Percentiles rank a stretch among this genome's conserved stretches.
These are phyloP conservation scores for Corythoichthys intestinalis DNA, from an alignment of 2,113 vertebrate species.

Conservation along the genomic window DNA sequence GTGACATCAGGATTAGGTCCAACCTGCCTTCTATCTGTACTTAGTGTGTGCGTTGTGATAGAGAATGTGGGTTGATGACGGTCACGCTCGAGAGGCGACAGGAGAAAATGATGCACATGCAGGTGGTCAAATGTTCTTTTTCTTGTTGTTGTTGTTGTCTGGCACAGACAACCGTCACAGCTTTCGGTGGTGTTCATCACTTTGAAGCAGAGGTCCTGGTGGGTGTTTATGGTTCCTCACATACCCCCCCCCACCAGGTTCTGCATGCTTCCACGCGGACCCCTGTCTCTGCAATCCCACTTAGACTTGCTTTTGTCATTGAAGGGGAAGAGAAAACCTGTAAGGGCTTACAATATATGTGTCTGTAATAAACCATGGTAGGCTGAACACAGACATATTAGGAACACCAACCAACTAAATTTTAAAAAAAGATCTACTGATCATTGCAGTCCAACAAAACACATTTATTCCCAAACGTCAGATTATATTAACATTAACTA, in stretches of 20 bases:
- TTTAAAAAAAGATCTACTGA: background rate
- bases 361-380: constrained; percentile 35
- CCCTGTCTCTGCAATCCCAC: constrained; percentile 12
- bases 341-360: constrained; percentile 38
- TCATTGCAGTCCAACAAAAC: background rate
- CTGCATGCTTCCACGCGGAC: constrained; percentile 50
- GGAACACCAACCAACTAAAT: background rate
- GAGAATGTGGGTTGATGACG: constrained; percentile 24
- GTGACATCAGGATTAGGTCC: background rate
- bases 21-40: background rate
- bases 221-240: constrained; percentile 73
- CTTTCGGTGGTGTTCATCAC: constrained; percentile 67
- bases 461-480: background rate
- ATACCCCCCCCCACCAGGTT: constrained; percentile 36
- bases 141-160: constrained; percentile 31
- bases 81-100: constrained; percentile 55
- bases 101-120: constrained; percentile 61
- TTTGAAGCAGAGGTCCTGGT: constrained; percentile 67
- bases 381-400: background rate
- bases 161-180: constrained; percentile 55
- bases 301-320: constrained; percentile 43
- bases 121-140: constrained; percentile 70
- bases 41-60: background rate
- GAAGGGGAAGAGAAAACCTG: constrained; percentile 40
- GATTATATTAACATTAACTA: background rate